Evolutionary conservation across 2,888 invertebrate species (phyloP).

Genomic region (Cotesia congregata): DNA sequence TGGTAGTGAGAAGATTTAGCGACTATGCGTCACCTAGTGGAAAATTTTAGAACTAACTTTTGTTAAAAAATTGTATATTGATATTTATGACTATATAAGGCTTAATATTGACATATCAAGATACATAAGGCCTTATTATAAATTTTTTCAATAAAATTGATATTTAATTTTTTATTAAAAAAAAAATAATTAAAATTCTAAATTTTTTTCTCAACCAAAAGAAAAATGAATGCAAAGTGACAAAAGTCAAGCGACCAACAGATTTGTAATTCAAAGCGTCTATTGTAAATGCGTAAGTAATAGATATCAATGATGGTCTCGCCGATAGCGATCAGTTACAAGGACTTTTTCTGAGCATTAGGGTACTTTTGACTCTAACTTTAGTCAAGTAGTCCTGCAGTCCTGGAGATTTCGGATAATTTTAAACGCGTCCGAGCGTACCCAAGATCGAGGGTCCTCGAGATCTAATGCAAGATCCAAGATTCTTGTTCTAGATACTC

Average conservation of each 20-base stretch:
- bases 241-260: not conserved
- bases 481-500: not conserved
- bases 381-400: conserved; percentile 27
- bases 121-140: too few species aligned
- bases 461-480: not conserved
- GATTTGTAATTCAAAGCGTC: not conserved
- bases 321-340: conserved; percentile 65
- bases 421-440: conserved; percentile 67
- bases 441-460: conserved; percentile 67
- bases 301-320: conserved; percentile 31
- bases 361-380: conserved; percentile 5
- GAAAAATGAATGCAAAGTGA: not conserved
- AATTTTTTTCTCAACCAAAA: not conserved
- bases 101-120: too few species aligned
- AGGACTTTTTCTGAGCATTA: conserved; percentile 55
- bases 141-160: too few species aligned
- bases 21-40: too few species aligned
- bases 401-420: conserved; percentile 66
- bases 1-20: not conserved
- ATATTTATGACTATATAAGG: too few species aligned
- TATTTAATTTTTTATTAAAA: too few species aligned
- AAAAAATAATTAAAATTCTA: not conserved
- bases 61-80: too few species aligned
- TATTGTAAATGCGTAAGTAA: not conserved
- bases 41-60: not conserved